These are phyloP conservation scores for Corbicula japonica DNA, from an alignment of 2,888 invertebrate species.

Conservation along the genomic window DNA sequence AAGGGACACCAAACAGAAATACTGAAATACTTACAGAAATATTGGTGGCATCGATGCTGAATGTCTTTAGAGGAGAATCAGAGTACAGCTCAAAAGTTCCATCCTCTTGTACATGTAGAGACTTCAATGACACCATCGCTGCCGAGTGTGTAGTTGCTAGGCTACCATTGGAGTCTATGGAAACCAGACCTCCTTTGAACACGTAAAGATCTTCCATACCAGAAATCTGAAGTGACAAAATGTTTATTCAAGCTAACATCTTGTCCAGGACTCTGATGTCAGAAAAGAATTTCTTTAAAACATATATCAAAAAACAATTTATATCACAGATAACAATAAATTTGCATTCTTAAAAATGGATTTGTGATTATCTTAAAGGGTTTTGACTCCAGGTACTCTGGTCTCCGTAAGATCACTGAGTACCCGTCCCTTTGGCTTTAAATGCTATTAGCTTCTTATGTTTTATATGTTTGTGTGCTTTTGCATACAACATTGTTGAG, in stretches of 20 bases:
- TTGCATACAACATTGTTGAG: too few relatives aligned
- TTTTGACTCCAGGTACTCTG: too few relatives aligned
- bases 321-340: too few relatives aligned
- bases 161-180: constrained; percentile 72
- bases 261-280: background rate
- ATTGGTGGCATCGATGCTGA: constrained; percentile 70
- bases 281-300: background rate
- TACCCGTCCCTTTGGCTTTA: too few relatives aligned
- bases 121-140: constrained; percentile 66
- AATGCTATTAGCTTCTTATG: too few relatives aligned
- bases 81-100: constrained; percentile 75
- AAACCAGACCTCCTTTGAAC: constrained; percentile 74
- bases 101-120: constrained; percentile 76
- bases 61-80: constrained; percentile 54
- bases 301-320: too few relatives aligned
- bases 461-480: too few relatives aligned
- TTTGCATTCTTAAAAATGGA: too few relatives aligned
- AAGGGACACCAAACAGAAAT: too few relatives aligned
- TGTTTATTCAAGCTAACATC: background rate
- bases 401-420: too few relatives aligned
- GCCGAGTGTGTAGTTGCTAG: constrained; percentile 64
- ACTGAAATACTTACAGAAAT: constrained; percentile 57
- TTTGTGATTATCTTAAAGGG: too few relatives aligned
- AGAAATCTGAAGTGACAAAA: constrained; percentile 63
- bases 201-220: constrained; percentile 79